A percentile compares a stretch with the other conserved stretches of the same genome.
Conservation (phyloP, 2,113 vertebrate species). For the Dryoscopus gambensis region DNA sequence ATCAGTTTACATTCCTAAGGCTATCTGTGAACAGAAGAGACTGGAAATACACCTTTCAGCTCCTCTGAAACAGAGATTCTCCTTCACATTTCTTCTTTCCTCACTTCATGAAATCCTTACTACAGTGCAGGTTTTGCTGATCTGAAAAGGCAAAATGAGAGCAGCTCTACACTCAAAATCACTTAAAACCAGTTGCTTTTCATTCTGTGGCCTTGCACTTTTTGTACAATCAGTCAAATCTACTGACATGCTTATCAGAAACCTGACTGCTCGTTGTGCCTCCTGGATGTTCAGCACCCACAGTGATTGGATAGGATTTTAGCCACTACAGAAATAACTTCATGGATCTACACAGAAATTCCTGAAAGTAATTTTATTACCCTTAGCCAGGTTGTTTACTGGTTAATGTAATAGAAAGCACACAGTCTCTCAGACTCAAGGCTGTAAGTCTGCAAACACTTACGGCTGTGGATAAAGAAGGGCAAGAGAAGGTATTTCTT, state of each 20-base stretch:
- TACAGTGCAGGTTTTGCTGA: background rate
- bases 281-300: background rate
- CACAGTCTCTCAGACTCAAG: background rate
- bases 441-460: background rate
- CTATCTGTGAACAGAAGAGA: background rate
- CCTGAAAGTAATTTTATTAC: background rate
- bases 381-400: background rate
- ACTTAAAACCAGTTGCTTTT: background rate
- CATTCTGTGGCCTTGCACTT: background rate
- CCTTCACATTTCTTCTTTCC: background rate
- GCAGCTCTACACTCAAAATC: background rate
- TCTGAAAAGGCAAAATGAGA: background rate
- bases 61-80: background rate
- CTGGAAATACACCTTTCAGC: constrained; percentile 4
- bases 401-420: background rate
- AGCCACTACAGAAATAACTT: background rate
- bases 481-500: background rate
- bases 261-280: background rate
- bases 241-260: background rate
- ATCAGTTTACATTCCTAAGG: constrained; percentile 11
- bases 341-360: background rate
- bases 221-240: background rate
- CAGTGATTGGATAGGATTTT: background rate
- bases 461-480: background rate
- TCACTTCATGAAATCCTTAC: background rate